Conservation (phyloP, 2,888 invertebrate genomes). For the Dicyrtoma fusca region DNA sequence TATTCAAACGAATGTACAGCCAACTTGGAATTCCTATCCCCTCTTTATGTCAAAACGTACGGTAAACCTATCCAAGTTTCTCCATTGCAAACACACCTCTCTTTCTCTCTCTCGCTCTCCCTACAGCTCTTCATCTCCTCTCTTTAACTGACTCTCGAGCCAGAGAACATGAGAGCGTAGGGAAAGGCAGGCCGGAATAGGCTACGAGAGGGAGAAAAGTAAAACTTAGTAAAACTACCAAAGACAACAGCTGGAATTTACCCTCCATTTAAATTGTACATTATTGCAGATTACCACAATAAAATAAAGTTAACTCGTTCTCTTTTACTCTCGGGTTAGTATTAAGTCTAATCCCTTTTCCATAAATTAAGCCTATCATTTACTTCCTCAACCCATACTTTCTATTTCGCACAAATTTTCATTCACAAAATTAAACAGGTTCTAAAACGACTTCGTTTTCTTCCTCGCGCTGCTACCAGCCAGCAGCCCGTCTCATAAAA, state of each 20-base stretch:
- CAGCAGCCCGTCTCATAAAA: background rate
- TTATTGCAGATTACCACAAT: conserved; percentile 39
- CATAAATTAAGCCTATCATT: conserved; percentile 12
- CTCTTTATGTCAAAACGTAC: no score
- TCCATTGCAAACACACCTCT: conserved; percentile 9
- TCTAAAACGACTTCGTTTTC: background rate
- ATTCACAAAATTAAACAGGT: conserved; percentile 17
- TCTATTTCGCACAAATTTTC: background rate
- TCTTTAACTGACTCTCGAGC: no score
- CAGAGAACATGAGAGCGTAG: no score
- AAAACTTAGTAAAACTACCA: background rate
- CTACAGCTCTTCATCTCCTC: background rate
- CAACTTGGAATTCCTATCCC: background rate
- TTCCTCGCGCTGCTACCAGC: conserved; percentile 7
- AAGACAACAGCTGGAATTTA: conserved; percentile 31
- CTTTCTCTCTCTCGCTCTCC: conserved; percentile 1
- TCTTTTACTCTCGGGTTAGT: conserved; percentile 11
- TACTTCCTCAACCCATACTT: no score
- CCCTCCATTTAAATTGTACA: conserved; percentile 34
- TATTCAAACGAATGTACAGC: conserved; percentile 23
- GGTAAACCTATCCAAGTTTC: background rate
- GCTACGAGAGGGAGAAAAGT: background rate
- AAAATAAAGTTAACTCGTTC: conserved; percentile 37
- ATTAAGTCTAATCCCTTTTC: conserved; percentile 3
- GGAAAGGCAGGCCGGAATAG: no score